phyloP scores from a whole-genome alignment of 2,888 invertebrate species.

The Daptonema setosum region DNA sequence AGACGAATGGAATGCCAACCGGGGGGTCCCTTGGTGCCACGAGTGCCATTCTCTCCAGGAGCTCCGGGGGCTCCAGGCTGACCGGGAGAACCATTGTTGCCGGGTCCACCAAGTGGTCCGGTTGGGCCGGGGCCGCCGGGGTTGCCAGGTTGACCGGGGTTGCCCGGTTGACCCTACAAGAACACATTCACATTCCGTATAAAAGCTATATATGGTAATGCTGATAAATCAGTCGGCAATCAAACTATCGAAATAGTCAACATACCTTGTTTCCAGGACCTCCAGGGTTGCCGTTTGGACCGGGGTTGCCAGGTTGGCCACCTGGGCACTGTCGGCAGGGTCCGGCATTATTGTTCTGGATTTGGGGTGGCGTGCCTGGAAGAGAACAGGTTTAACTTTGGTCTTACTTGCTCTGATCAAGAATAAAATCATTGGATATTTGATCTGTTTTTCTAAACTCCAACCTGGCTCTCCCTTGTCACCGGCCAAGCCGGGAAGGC shows the following conservation, averaged over 20 bases:
- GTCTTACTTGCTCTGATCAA: too few relatives aligned
- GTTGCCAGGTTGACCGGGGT: neutral
- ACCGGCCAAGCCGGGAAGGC: neutral
- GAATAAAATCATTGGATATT: too few relatives aligned
- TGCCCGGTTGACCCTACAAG: neutral
- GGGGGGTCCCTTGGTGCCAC: neutral
- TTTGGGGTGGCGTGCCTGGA: neutral
- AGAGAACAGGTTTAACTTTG: too few relatives aligned
- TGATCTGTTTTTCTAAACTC: too few relatives aligned
- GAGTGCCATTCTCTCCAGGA: neutral
- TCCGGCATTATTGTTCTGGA: neutral
- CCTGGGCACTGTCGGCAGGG: too few relatives aligned
- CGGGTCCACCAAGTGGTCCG: neutral
- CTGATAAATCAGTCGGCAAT: too few relatives aligned
- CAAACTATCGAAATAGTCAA: too few relatives aligned
- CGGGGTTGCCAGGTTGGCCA: neutral
- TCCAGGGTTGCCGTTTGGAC: neutral
- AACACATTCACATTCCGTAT: too few relatives aligned
- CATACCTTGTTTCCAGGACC: too few relatives aligned
- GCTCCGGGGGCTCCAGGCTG: neutral
- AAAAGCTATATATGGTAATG: too few relatives aligned
- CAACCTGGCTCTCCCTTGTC: neutral
- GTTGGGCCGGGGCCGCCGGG: neutral
- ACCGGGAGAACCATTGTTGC: neutral
- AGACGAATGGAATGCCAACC: too few relatives aligned